phyloP scores from a whole-genome alignment of 1,140 invertebrate species.

The Magallana ariakensis region DNA sequence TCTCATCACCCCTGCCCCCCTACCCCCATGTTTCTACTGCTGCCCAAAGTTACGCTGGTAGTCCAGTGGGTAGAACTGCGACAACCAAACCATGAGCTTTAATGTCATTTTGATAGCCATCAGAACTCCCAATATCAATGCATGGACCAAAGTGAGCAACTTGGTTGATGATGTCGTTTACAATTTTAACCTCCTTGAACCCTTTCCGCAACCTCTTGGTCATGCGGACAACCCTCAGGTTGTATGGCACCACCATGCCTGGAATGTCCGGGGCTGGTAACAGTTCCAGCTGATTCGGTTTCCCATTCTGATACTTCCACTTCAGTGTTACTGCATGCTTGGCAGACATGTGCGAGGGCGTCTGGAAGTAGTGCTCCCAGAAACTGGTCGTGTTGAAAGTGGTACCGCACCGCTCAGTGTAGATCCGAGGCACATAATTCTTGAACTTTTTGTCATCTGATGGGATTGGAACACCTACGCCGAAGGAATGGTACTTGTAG shows the following conservation, averaged over 20 bases:
- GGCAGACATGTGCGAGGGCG: slow-evolving; percentile 39
- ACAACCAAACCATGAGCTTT: background rate
- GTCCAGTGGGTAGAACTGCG: background rate
- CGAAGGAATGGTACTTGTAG: slow-evolving; percentile 42
- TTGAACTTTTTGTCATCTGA: slow-evolving; percentile 27
- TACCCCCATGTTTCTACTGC: too few species aligned
- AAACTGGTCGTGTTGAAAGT: background rate
- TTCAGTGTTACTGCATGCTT: background rate
- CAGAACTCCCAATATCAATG: background rate
- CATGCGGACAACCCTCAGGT: background rate
- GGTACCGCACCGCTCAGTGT: slow-evolving; percentile 10
- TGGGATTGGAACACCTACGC: background rate
- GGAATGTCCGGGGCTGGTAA: background rate
- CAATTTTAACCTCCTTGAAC: slow-evolving; percentile 7
- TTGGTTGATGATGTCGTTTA: background rate
- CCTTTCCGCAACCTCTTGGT: background rate
- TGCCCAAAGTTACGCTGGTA: background rate
- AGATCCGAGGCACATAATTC: slow-evolving; percentile 39
- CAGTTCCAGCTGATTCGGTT: background rate
- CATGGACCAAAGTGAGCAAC: background rate
- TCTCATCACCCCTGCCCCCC: too few species aligned
- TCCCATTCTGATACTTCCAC: slow-evolving; percentile 30
- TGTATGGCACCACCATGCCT: background rate
- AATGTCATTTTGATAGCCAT: slow-evolving; percentile 1
- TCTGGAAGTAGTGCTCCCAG: slow-evolving; percentile 15